A percentile compares a stretch with the other conserved stretches of the same genome.
phyloP scores from a whole-genome alignment of 2,888 invertebrate genomes.

The Oxycera nigricornis region DNA sequence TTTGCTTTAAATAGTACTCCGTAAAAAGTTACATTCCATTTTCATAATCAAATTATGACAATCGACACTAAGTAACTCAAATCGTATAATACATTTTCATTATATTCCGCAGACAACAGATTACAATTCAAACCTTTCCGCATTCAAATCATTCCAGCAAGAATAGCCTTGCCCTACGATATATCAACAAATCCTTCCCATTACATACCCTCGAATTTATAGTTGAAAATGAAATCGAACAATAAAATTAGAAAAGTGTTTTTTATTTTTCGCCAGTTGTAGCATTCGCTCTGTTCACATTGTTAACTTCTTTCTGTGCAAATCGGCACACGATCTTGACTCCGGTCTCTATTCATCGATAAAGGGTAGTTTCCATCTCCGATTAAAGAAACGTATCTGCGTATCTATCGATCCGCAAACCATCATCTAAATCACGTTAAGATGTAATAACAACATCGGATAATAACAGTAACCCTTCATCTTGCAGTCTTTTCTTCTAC shows the following conservation, averaged over 20 bases:
- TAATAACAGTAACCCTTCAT: constrained; percentile 31
- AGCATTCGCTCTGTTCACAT: not conserved
- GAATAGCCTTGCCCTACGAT: no score
- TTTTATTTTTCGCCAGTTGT: constrained; percentile 9
- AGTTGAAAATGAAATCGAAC: not conserved
- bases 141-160: no score
- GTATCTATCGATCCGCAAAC: constrained; percentile 28
- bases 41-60: no score
- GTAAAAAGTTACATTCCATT: no score
- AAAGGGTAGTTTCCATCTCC: not conserved
- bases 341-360: not conserved
- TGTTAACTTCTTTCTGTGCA: constrained; percentile 5
- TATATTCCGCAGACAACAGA: no score
- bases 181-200: no score
- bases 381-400: constrained; percentile 6
- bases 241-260: not conserved
- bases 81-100: no score
- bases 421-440: constrained; percentile 38
- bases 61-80: no score
- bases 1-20: no score
- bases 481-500: not conserved
- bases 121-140: no score
- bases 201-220: not conserved
- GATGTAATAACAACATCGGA: constrained; percentile 39
- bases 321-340: constrained; percentile 38